These are phyloP conservation scores for Tetanocera ferruginea DNA, from an alignment of 2,888 invertebrate genomes.

Conservation along the genomic window DNA sequence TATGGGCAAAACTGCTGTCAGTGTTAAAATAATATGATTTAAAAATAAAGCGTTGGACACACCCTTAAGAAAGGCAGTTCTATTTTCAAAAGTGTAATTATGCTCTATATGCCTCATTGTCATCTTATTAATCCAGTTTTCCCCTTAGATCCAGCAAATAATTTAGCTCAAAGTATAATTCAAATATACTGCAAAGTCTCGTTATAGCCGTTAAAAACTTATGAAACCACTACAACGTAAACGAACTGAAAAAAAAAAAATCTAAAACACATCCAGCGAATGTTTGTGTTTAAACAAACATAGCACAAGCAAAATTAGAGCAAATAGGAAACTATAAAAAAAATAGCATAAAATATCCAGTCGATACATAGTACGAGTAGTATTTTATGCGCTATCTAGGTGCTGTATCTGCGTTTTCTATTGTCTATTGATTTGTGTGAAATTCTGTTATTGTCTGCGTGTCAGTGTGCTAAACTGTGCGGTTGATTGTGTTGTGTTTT, in stretches of 20 bases:
- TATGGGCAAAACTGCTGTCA: too few species aligned
- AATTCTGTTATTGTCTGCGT: background rate
- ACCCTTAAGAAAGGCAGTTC: too few species aligned
- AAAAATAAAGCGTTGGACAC: too few species aligned
- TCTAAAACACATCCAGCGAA: background rate
- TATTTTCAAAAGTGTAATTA: too few species aligned
- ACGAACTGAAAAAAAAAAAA: background rate
- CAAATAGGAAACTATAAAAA: conserved; percentile 9
- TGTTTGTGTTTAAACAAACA: background rate
- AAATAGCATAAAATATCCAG: background rate
- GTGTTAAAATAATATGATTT: too few species aligned
- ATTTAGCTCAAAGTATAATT: too few species aligned
- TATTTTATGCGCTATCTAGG: background rate
- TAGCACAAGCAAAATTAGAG: conserved; percentile 1
- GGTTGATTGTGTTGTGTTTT: background rate
- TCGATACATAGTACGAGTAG: background rate
- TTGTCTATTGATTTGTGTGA: conserved; percentile 35
- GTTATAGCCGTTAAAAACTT: background rate
- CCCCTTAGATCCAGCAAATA: too few species aligned
- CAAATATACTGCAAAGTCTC: too few species aligned
- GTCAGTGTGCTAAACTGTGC: background rate
- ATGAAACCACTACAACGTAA: background rate
- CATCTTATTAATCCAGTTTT: too few species aligned
- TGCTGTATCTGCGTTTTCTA: conserved; percentile 24
- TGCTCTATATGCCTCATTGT: too few species aligned